Conservation (phyloP, 2,113 vertebrate species). For the Phrynocephalus versicolor region DNA sequence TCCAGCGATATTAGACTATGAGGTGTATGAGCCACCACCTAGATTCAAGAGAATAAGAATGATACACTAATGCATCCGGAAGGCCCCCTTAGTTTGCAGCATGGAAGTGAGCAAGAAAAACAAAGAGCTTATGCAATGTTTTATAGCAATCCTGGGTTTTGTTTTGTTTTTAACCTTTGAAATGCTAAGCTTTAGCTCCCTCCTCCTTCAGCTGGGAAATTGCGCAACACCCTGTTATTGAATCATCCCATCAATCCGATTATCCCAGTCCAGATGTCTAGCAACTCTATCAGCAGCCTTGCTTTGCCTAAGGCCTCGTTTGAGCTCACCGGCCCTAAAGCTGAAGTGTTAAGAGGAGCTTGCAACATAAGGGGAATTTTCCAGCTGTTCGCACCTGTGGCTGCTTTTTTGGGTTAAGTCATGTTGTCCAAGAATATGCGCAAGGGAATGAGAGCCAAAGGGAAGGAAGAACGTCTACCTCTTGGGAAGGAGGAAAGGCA, state of each 20-base stretch:
- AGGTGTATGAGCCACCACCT: background rate
- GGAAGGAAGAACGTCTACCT: background rate
- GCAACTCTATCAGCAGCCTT: slow-evolving; percentile 18
- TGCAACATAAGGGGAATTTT: slow-evolving; percentile 29
- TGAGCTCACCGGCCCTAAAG: slow-evolving; percentile 19
- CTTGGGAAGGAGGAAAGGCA: background rate
- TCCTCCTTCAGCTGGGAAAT: background rate
- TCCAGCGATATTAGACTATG: background rate
- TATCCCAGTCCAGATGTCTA: slow-evolving; percentile 5
- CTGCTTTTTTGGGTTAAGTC: slow-evolving; percentile 23
- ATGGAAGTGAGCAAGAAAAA: background rate
- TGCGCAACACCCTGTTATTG: background rate
- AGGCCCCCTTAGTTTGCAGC: background rate
- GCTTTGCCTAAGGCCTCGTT: slow-evolving; percentile 2
- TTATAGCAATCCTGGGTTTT: background rate
- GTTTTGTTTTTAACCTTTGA: too few relatives aligned
- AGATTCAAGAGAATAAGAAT: background rate
- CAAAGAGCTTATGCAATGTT: background rate
- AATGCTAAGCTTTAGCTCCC: background rate
- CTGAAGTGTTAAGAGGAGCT: background rate
- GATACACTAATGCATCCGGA: background rate
- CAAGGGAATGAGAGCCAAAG: slow-evolving; percentile 5
- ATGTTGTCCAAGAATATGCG: background rate
- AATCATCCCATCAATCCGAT: slow-evolving; percentile 15
- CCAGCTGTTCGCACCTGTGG: background rate